Evolutionary conservation across 92 coral and sea anemone species (phyloP), one percentile per base, ranked within the genome.

Genomic region (Muricea muricata): DNA sequence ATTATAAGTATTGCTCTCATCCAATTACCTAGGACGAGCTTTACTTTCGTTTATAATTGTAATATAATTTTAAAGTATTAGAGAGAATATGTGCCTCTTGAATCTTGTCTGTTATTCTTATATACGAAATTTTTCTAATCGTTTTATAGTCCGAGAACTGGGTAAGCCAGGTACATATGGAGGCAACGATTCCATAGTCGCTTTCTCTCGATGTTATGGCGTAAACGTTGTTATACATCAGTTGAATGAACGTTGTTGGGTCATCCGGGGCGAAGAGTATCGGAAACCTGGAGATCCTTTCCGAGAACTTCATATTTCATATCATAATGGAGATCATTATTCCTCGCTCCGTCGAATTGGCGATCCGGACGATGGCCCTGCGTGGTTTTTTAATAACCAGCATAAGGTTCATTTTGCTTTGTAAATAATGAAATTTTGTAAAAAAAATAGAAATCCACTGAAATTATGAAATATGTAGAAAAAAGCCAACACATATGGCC

Each of bases 311-410:
- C 97, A 96, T 61, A 66, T 96, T 17, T 93, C 98, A 1, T 96
- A 96, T 63, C 99, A 96, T 46, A 96, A 96, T 87, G 98, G 98
- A 5, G 98, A 96, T 66, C 99, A 96, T 86, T 96, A 96, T 46
- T 96, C 99, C 12, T 96, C 99, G 26, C 97, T 96, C 0, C 82
- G 99, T 24, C 86, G 80, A 23, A 52, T 92, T 31, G 71, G 78
- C 40, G 99, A 93, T 60, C 92, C 94, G 31, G 93, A 82, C 31
- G 72, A 87, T 65, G 98, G 93, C 34, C 99, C 99, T 29, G 99
- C 98, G 2, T 96, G 99, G 99, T 37, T 86, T 9, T 65, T 90
- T 87, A 86, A 90, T 28, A 83, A 83, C 41, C 80, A 89, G 35
- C 58, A 80, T 29, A 88, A 68, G 65, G 73, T 74, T n/a, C n/a